Base-by-base conservation (phyloP, 1,140 invertebrate genomes). In the Popillia japonica region DNA sequence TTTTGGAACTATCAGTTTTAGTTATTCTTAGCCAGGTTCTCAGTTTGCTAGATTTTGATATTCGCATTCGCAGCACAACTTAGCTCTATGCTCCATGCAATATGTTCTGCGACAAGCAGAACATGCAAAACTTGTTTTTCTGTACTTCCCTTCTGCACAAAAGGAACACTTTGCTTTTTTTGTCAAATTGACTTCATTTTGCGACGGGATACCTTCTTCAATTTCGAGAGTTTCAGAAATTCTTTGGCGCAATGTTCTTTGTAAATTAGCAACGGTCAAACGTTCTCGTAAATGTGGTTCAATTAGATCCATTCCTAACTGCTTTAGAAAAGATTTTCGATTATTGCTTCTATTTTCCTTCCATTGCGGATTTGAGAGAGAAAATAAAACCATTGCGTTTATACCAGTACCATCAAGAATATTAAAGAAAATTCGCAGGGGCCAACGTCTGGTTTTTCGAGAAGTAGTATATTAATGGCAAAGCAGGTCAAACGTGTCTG, bases 401-500 rank as follows among this genome's bases (percentile, higher is more conserved):
- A 40, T 41, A 1, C 14, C n/a, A 14, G 0, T 73, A 40, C 8
- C 27, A 73, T 11, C 40, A 20, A 14, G 27, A n/a, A 22, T 73
- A 14, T 48, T 0, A 8, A 0, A 8, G 11, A n/a, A 42, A 42
- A 42, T 42, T 42, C 6, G 41, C 41, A 42, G 41, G 41, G 10
- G 41, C 6, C 41, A 42, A 42, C 10, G 44, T 14, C 44, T 48
- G 44, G 2, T 48, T n/a, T 48, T 42, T 10, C 41, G 10, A 6
- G 41, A 42, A 10, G 10, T 42, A 10, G 41, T 42, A 42, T 10
- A 42, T 10, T 6, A 42, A 42, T 6, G 10, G 10, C 41, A 42
- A 42, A 42, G 10, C 10, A 6, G 10, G 10, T 42, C 86, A 40
- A 88, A 84, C n/a, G 80, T 84, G 79, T 89, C 88, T 0, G 88